Conservation (phyloP, 2,113 vertebrate species). For the Chaenogobius annularis region DNA sequence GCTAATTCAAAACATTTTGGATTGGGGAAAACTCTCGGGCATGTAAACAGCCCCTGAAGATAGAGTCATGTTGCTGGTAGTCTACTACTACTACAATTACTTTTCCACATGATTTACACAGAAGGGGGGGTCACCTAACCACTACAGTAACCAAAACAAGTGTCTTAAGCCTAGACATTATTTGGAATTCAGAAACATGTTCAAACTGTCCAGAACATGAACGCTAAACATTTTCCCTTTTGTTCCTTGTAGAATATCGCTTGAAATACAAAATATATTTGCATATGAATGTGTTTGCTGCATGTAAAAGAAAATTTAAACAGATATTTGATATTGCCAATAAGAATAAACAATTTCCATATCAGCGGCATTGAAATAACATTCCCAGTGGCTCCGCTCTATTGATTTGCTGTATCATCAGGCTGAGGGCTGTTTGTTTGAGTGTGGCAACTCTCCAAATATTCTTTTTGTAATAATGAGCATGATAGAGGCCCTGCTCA, state of each 20-base stretch:
- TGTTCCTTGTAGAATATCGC: too few relatives aligned
- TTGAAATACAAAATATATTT: not conserved
- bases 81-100: too few relatives aligned
- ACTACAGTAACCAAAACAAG: too few relatives aligned
- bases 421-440: constrained; percentile 33
- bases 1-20: too few relatives aligned
- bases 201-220: too few relatives aligned
- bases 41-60: too few relatives aligned
- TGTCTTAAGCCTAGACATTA: too few relatives aligned
- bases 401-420: constrained; percentile 40
- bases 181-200: too few relatives aligned
- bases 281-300: not conserved
- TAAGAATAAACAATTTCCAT: constrained; percentile 47
- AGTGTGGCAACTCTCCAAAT: constrained; percentile 42
- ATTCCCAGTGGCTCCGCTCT: constrained; percentile 25
- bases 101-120: too few relatives aligned
- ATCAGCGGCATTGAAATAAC: constrained; percentile 56
- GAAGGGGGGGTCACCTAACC: too few relatives aligned
- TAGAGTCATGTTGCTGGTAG: too few relatives aligned
- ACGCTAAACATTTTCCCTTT: not conserved
- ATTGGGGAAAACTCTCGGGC: too few relatives aligned
- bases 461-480: constrained; percentile 27
- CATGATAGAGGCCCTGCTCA: constrained; percentile 20
- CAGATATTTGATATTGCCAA: constrained; percentile 43
- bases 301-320: not conserved